Evolutionary conservation across 2,113 vertebrate genomes (phyloP).

Genomic region (Macaca fascicularis): T2T-MFA8v1.1 NC_088376.1:24677501-24678000

Average conservation of each 20-base stretch:
- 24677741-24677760: too few relatives aligned
- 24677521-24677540: too few relatives aligned
- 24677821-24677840: neutral
- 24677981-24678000: neutral
- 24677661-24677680: neutral
- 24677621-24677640: neutral
- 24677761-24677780: neutral
- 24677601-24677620: neutral
- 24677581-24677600: neutral
- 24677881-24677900: neutral
- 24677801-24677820: neutral
- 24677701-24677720: neutral
- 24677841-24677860: neutral
- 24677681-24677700: neutral
- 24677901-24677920: neutral
- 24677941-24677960: neutral
- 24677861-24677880: neutral
- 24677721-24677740: too few relatives aligned
- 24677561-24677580: too few relatives aligned
- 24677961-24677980: neutral
- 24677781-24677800: neutral
- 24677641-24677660: neutral
- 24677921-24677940: neutral
- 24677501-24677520: too few relatives aligned
- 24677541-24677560: too few relatives aligned